Percentiles rank a stretch among this genome's conserved stretches.
phyloP scores from a whole-genome alignment of 2,888 invertebrate genomes.

The Dione vanillae region DNA sequence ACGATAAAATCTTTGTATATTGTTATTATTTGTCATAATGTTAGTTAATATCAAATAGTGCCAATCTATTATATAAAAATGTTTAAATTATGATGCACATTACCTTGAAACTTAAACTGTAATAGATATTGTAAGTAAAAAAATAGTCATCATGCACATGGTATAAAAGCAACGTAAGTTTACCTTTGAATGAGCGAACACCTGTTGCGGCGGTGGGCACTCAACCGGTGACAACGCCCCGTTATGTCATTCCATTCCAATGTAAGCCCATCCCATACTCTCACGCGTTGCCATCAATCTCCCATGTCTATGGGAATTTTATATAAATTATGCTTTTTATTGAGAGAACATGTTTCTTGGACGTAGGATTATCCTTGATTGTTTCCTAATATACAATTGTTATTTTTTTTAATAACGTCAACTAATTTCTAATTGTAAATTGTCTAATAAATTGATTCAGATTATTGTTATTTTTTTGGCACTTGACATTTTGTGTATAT shows the following conservation, averaged over 20 bases:
- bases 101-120: neutral
- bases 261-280: conserved; percentile 67
- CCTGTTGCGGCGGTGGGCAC: conserved; percentile 60
- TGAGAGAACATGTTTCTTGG: conserved; percentile 33
- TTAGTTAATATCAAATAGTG: conserved; percentile 26
- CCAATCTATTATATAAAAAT: neutral
- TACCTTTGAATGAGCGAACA: conserved; percentile 46
- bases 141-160: conserved; percentile 8
- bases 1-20: conserved; percentile 45
- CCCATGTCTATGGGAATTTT: conserved; percentile 61
- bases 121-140: conserved; percentile 2
- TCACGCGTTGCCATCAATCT: conserved; percentile 71
- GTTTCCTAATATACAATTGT: conserved; percentile 31
- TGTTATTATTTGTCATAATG: conserved; percentile 21
- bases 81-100: neutral
- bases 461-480: too few species aligned
- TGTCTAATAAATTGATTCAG: too few species aligned
- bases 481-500: too few species aligned
- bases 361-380: conserved; percentile 38
- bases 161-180: conserved; percentile 4
- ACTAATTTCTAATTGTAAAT: conserved; percentile 1
- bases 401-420: conserved; percentile 18
- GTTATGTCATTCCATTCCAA: conserved; percentile 76
- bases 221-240: conserved; percentile 60
- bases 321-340: conserved; percentile 48